Evolutionary conservation across 2,888 invertebrate species (phyloP).

Genomic region (Diarsia dahlii): DNA sequence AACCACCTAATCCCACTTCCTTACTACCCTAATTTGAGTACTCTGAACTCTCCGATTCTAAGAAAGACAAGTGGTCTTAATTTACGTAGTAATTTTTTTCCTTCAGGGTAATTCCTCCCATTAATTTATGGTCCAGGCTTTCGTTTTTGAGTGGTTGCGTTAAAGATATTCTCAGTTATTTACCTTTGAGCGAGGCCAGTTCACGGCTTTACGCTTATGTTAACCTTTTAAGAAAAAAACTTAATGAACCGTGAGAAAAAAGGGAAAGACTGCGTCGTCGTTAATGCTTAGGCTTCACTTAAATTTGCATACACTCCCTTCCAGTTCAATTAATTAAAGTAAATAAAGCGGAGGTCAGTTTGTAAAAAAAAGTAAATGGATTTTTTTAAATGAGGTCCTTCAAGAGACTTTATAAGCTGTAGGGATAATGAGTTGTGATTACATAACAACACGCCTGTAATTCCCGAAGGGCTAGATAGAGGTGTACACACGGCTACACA

Average conservation of each 20-base stretch:
- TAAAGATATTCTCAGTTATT: conserved; percentile 75
- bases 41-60: neutral
- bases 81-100: conserved; percentile 14
- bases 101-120: conserved; percentile 47
- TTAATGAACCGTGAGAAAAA: conserved; percentile 81
- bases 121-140: conserved; percentile 45
- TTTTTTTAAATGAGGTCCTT: neutral
- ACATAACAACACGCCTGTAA: too few relatives aligned
- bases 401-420: neutral
- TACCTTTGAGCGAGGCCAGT: conserved; percentile 72
- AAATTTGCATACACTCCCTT: conserved; percentile 63
- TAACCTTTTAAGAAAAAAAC: conserved; percentile 85
- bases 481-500: too few relatives aligned
- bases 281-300: conserved; percentile 65
- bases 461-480: too few relatives aligned
- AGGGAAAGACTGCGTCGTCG: conserved; percentile 70
- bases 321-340: conserved; percentile 68
- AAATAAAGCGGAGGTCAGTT: conserved; percentile 54
- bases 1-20: neutral
- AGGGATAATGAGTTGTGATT: neutral
- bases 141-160: conserved; percentile 64
- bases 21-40: conserved; percentile 2
- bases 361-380: neutral
- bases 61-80: conserved; percentile 33
- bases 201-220: conserved; percentile 81